Evolutionary conservation across 2,113 vertebrate species (phyloP), one percentile per base, ranked within the genome.

Genomic region (Toxotes jaculatrix): DNA sequence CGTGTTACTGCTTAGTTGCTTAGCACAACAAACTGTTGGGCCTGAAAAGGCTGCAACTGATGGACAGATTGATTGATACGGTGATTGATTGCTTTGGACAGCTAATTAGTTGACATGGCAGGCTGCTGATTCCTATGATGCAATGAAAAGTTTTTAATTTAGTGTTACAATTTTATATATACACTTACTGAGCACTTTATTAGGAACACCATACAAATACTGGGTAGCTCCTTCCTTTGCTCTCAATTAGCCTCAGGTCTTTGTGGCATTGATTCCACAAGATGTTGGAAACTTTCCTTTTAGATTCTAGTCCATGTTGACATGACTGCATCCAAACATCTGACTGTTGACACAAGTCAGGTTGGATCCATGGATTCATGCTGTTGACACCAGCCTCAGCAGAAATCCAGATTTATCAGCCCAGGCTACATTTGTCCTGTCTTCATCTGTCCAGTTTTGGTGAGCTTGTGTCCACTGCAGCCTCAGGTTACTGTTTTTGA

Each of bases 11-110:
- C 73, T 77, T 23, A 47, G 53, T 77, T 74, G 49, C 45, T 71
- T 79, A 77, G 82, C 55, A 66, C 74, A 82, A 80, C 74, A 87
- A 74, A 67, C 32, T 32, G 67, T 45, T 57, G 19, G 49, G n/a
- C 32, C 55, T 74, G 62, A 89, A 87, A 86, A 82, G 77, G 32
- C 66, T 45, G 74, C 68, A 45, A 61, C 9, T 80, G 85, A 89
- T 51, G 32, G 83, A 83, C 77, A 59, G 81, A 63, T 42, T 80
- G 83, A 88, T 42, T 77, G 86, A 88, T 36, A 14, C 45, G 56
- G 47, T 9, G 27, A 89, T 59, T 85, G 84, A 90, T 86, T 8
- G 9, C 62, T 82, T 56, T 71, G 31, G 80, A 84, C 62, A 73
- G 60, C 55, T 66, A 49, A 62, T 71, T 68, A 68, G 57, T 60